Conservation (phyloP, 2,888 invertebrate species). For the Tetranychus truncatus region DNA sequence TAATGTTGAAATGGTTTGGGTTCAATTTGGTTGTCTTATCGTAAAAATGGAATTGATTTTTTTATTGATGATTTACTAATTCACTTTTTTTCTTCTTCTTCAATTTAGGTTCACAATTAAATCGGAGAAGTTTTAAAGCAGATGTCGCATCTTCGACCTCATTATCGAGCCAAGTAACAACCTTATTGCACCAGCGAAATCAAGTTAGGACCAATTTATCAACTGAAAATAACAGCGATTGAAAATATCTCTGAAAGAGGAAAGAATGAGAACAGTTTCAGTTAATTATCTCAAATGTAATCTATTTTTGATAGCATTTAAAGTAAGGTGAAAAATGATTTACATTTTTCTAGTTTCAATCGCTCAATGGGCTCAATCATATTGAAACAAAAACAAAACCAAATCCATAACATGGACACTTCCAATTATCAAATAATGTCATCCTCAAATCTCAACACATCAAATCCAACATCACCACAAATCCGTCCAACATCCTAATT, state of each 20-base stretch:
- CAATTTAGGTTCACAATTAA: background rate
- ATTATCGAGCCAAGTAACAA: background rate
- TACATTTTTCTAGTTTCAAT: too few species aligned
- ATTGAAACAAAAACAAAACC: too few species aligned
- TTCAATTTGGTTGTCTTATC: background rate
- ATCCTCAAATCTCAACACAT: too few species aligned
- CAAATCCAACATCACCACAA: too few species aligned
- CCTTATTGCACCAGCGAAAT: background rate
- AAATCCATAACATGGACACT: too few species aligned
- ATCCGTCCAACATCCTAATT: too few species aligned
- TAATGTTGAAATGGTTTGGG: too few species aligned
- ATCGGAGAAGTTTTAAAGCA: background rate
- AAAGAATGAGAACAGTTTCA: background rate
- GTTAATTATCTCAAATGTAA: too few species aligned
- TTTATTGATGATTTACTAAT: background rate
- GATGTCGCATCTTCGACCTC: background rate
- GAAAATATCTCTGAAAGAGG: background rate
- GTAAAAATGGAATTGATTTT: background rate
- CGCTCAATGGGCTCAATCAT: too few species aligned
- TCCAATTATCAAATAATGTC: too few species aligned
- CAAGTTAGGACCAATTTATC: constrained; percentile 1
- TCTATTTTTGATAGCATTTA: too few species aligned
- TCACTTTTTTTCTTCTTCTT: background rate
- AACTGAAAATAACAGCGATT: background rate
- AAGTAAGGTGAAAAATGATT: too few species aligned